Evolutionary conservation across 2,888 invertebrate genomes (phyloP).

Genomic region (Elysia crispata): DNA sequence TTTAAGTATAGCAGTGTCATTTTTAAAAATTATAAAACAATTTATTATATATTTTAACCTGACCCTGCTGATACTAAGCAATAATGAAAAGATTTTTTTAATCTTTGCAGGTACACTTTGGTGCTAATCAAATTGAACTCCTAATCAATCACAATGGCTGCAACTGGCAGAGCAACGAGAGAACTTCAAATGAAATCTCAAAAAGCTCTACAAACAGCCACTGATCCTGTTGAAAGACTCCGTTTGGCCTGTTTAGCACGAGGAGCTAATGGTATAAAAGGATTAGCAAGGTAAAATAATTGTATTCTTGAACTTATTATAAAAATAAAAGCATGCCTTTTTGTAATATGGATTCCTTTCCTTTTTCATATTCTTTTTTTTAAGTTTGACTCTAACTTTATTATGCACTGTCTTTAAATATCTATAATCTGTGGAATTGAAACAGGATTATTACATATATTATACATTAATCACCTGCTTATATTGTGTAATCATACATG

Average conservation of each 20-base stretch:
- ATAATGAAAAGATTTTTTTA: not conserved
- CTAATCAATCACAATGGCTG: constrained; percentile 79
- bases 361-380: no score
- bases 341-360: no score
- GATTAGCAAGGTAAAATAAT: constrained; percentile 86
- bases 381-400: no score
- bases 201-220: constrained; percentile 81
- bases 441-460: no score
- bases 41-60: no score
- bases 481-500: no score
- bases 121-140: not conserved
- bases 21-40: no score
- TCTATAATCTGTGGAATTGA: no score
- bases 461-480: no score
- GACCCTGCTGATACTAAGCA: not conserved
- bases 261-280: constrained; percentile 92
- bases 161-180: constrained; percentile 86
- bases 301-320: not conserved
- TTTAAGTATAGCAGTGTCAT: no score
- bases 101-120: not conserved
- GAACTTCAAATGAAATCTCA: constrained; percentile 85
- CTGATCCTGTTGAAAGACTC: constrained; percentile 90
- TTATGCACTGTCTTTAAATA: no score
- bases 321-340: not conserved
- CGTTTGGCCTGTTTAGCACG: constrained; percentile 89